A percentile compares a stretch with the other conserved stretches of the same genome.
Evolutionary conservation across 2,888 invertebrate species (phyloP).

Genomic region (Diadegma fenestrale): DNA sequence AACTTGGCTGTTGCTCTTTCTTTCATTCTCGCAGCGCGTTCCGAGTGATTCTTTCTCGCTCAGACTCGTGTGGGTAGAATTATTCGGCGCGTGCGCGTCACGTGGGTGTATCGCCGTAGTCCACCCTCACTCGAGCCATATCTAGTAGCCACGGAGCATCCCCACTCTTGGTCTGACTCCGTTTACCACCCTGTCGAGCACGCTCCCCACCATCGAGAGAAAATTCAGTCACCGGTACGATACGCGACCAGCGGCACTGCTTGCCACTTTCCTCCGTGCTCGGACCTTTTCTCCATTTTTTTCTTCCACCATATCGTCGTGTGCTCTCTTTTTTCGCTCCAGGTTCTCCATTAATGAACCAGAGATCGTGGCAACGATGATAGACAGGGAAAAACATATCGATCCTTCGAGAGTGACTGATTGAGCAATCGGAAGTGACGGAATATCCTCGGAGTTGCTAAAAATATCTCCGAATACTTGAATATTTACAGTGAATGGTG

Average conservation of each 20-base stretch:
- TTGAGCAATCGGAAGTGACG: background rate
- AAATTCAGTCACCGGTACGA: conserved; percentile 83
- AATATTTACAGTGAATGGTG: conserved; percentile 3
- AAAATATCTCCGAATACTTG: background rate
- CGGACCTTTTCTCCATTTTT: conserved; percentile 6
- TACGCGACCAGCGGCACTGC: conserved; percentile 80
- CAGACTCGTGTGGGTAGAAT: conserved; percentile 3
- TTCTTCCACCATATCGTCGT: conserved; percentile 29
- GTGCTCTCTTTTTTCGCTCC: conserved; percentile 22
- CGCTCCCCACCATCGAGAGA: conserved; percentile 72
- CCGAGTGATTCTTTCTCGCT: conserved; percentile 14
- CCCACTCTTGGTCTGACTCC: conserved; percentile 64
- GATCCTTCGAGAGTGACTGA: conserved; percentile 18
- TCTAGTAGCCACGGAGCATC: conserved; percentile 64
- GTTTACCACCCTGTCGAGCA: conserved; percentile 69
- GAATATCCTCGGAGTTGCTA: background rate
- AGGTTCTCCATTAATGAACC: conserved; percentile 5
- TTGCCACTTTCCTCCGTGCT: conserved; percentile 61
- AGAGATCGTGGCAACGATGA: conserved; percentile 32
- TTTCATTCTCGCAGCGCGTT: background rate
- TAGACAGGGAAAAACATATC: conserved; percentile 8
- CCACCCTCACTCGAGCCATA: conserved; percentile 74
- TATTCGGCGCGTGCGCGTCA: conserved; percentile 76
- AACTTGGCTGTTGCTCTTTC: conserved; percentile 40
- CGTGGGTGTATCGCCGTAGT: conserved; percentile 81